A percentile compares a stretch with the other conserved stretches of the same genome.
Conservation (phyloP, 2,888 invertebrate genomes). For the Plusia festucae region DNA sequence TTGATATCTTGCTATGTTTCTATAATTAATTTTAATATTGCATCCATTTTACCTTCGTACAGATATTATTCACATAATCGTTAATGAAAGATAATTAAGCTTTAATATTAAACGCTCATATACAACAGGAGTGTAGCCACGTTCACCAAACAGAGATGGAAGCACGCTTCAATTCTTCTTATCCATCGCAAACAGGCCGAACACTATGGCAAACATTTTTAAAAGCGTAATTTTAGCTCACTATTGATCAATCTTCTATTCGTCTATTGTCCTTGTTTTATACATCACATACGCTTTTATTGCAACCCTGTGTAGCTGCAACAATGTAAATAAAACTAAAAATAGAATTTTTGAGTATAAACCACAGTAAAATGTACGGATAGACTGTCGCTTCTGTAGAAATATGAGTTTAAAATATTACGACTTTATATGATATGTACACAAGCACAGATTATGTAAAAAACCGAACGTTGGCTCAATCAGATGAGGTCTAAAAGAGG, state of each 20-base stretch:
- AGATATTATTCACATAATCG: too few species aligned
- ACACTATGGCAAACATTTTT: slow-evolving; percentile 36
- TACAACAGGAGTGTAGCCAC: not conserved
- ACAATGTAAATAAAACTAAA: slow-evolving; percentile 53
- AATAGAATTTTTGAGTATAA: slow-evolving; percentile 30
- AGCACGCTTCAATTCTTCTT: slow-evolving; percentile 24
- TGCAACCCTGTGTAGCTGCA: slow-evolving; percentile 45
- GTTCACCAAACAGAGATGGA: slow-evolving; percentile 25
- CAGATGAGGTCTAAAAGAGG: too few species aligned
- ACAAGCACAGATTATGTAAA: too few species aligned
- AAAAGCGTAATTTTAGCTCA: slow-evolving; percentile 52
- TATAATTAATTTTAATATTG: too few species aligned
- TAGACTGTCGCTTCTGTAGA: slow-evolving; percentile 5
- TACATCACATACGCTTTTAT: slow-evolving; percentile 60
- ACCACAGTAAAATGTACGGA: slow-evolving; percentile 18
- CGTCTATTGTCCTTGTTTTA: slow-evolving; percentile 58
- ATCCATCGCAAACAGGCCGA: slow-evolving; percentile 37
- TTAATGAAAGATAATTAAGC: too few species aligned
- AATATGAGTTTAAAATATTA: not conserved
- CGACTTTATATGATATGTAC: too few species aligned
- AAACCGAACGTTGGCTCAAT: too few species aligned
- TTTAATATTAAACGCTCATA: too few species aligned
- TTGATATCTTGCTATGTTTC: too few species aligned
- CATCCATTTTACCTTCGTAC: too few species aligned
- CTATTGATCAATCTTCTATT: slow-evolving; percentile 55